phyloP scores from a whole-genome alignment of 2,888 invertebrate species.

The Tipula helvola region DNA sequence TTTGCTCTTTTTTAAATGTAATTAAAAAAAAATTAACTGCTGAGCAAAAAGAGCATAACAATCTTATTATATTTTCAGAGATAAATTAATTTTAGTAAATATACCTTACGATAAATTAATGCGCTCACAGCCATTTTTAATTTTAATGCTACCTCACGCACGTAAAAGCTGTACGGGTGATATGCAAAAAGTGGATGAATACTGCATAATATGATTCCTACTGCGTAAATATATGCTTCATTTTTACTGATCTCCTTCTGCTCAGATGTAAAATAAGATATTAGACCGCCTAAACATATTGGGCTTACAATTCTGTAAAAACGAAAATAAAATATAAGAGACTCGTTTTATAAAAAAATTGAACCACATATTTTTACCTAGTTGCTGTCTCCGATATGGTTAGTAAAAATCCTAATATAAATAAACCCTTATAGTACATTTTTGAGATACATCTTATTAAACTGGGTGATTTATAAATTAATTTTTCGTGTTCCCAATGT shows the following conservation, averaged over 20 bases:
- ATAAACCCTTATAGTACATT: constrained; percentile 35
- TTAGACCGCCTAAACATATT: constrained; percentile 49
- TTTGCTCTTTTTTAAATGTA: no score
- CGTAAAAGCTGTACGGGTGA: constrained; percentile 61
- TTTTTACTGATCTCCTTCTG: constrained; percentile 38
- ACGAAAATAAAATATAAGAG: background rate
- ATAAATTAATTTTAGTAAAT: background rate
- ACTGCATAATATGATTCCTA: constrained; percentile 46
- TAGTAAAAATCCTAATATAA: constrained; percentile 26
- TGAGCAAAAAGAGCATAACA: no score
- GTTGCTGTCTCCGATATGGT: constrained; percentile 27
- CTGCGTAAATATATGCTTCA: constrained; percentile 55
- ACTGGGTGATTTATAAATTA: constrained; percentile 32
- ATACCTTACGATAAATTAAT: background rate
- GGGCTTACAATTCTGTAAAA: constrained; percentile 52
- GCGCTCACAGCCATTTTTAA: constrained; percentile 48
- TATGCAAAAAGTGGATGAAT: constrained; percentile 44
- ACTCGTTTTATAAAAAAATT: no score
- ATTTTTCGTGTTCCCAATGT: constrained; percentile 33
- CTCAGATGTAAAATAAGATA: constrained; percentile 46
- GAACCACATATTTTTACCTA: constrained; percentile 22
- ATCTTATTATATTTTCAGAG: no score
- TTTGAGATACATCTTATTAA: constrained; percentile 34
- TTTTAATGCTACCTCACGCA: constrained; percentile 56
- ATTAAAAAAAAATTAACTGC: no score